Evolutionary conservation across 2,888 invertebrate genomes (phyloP).

Genomic region (Pheosia gnoma): DNA sequence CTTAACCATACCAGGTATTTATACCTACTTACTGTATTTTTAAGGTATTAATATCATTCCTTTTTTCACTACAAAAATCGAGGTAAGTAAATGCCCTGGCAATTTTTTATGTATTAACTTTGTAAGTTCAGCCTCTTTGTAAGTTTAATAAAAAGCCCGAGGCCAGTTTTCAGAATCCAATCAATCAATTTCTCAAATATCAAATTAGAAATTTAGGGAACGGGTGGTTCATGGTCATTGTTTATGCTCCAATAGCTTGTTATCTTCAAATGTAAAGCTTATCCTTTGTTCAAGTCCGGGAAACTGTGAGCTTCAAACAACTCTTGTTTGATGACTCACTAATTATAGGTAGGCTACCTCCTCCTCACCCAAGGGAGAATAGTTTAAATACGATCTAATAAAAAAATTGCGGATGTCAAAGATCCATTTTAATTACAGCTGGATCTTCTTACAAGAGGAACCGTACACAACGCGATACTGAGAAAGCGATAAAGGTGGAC

Average conservation of each 20-base stretch:
- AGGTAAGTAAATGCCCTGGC: no score
- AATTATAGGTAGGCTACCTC: not conserved
- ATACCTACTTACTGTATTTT: no score
- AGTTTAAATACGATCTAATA: constrained; percentile 5
- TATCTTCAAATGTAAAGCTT: constrained; percentile 23
- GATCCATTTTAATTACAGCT: constrained; percentile 15
- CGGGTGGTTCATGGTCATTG: constrained; percentile 5
- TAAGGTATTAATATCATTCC: no score
- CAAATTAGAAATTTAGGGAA: not conserved
- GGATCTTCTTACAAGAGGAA: constrained; percentile 26
- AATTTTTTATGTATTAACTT: no score
- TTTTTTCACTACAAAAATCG: no score
- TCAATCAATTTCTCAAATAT: constrained; percentile 8
- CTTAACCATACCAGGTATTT: no score
- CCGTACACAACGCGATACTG: constrained; percentile 44
- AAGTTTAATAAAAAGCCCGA: not conserved
- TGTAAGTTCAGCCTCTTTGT: no score
- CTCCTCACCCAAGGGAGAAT: not conserved
- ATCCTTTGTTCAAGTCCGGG: constrained; percentile 34
- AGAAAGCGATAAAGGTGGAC: constrained; percentile 51
- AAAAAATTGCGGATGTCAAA: not conserved
- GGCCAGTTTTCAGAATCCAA: not conserved
- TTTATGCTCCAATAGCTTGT: constrained; percentile 12
- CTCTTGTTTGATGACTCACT: constrained; percentile 41
- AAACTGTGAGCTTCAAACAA: constrained; percentile 30